Evolutionary conservation across 2,113 vertebrate genomes (phyloP), one percentile per base, ranked within the genome.

Genomic region (Cairina moschata): DNA sequence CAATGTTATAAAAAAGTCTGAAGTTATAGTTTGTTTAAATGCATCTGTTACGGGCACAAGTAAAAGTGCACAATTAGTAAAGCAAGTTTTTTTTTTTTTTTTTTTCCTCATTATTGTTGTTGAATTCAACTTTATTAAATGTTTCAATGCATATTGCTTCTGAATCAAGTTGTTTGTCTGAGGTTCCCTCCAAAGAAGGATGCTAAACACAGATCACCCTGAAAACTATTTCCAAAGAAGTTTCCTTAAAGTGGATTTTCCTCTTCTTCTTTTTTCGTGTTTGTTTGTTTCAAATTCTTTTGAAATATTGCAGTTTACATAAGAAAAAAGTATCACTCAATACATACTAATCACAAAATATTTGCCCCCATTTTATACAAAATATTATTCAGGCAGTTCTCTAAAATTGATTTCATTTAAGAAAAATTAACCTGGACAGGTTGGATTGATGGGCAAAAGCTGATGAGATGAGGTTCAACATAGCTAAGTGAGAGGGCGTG

Each of bases 41-140:
- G 25, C 66, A 92, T 96, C 78, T 96, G 83, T 55, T 89, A 79
- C 20, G 86, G 59, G n/a, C 76, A 86, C 87, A 95, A 90, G 86
- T 59, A 36, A 78, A 95, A 94, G 38, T 5, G 2, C 36, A 26
- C 28, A 91, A 94, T 93, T 86, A 94, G 17, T 85, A 89, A 86
- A 91, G 46, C 12, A 87, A 65, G 2, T 10, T 40, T 38, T 5
- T 40, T 82, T 40, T 86, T n/a, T n/a, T 91, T 92, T 93, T 1
- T 40, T 86, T 89, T 36, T 44, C 17, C 42, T 44, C 42, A 40
- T 40, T 40, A 8, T 82, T 88, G 38, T 87, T 87, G 42, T 83
- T 86, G 34, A 87, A 69, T 95, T 78, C 72, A 32, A 83, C 25
- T 78, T 28, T 68, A 50, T 74, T 78, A 77, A 96, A 90, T 5